Base-by-base conservation (phyloP, 2,113 vertebrate genomes). In the Nycticebus coucang region DNA sequence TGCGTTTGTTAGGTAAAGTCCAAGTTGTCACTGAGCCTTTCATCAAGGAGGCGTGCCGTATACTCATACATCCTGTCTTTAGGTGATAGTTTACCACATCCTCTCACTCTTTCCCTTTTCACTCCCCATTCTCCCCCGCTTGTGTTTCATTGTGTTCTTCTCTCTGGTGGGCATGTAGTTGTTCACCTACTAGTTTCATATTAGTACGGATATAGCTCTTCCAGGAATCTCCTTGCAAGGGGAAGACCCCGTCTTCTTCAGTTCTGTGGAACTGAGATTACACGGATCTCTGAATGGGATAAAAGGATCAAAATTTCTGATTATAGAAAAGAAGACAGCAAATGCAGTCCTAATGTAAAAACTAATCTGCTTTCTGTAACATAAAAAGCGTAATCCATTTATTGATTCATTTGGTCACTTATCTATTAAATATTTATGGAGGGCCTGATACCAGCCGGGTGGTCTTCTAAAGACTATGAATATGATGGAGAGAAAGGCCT, bases 221-320 rank as follows among this genome's bases (percentile, higher is more conserved):
- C 37, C 1, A 17, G 60, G 45, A 68, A n/a, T 59, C 60, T 53
- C 18, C 0, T 1, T 6, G 18, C 9, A 0, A 2, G 7, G 24
- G 24, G 37, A 41, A 12, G 30, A 22, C 0, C 37, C 50, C 41
- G 0, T 86, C 22, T 74, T 35, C 33, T 4, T 35, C 35, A 15
- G 37, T 33, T 0, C 35, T 24, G 14, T 1, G 7, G 22, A 1
- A 2, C 33, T 10, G 12, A 0, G 71, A 50, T 64, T 53, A 24
- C 6, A 1, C 2, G 17, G 45, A 4, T 18, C 60, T 33, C 18
- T 21, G 22, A 4, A 37, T 6, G 57, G n/a, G 37, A 45, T 13
- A 0, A 8, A 30, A 55, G 59, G 71, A 18, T 53, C 1, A 2
- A 62, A 75, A 35, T 7, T 60, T 83, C 89, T 75, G 55, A 37